phyloP scores from a whole-genome alignment of 2,797 vertebrate genomes.

The Gobio occitaniae region DNA sequence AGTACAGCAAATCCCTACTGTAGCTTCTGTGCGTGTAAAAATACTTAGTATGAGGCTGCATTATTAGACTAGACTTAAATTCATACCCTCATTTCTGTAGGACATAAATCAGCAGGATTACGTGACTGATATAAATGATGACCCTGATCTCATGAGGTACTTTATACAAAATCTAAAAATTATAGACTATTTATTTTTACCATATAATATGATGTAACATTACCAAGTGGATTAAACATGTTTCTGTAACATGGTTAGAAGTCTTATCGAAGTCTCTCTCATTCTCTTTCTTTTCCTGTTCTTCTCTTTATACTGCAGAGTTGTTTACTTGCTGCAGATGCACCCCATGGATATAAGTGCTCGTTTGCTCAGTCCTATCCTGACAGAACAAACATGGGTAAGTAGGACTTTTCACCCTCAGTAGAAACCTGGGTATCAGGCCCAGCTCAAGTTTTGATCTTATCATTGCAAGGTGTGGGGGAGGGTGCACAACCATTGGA shows the following conservation, averaged over 20 bases:
- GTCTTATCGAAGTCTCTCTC: not conserved
- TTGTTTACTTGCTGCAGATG: conserved; percentile 89
- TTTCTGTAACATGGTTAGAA: not conserved
- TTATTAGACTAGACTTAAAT: not conserved
- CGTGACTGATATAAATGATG: conserved; percentile 81
- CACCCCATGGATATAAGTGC: conserved; percentile 80
- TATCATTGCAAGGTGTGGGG: not conserved
- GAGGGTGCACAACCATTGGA: not conserved
- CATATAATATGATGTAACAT: not conserved
- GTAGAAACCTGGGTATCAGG: not conserved
- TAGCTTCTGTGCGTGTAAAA: not conserved
- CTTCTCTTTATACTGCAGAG: conserved; percentile 71
- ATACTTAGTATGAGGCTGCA: not conserved
- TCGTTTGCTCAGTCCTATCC: conserved; percentile 82
- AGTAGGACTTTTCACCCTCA: conserved; percentile 58
- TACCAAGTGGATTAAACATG: not conserved
- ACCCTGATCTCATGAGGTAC: conserved; percentile 89
- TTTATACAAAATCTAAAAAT: conserved; percentile 2
- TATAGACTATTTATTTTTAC: not conserved
- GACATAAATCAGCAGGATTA: conserved; percentile 78
- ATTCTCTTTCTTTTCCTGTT: not conserved
- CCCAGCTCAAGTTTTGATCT: too few species aligned
- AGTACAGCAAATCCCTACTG: not conserved
- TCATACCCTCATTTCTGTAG: conserved; percentile 57
- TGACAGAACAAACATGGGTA: conserved; percentile 87